Base-by-base conservation (phyloP, 2,888 invertebrate species). In the Microctonus brassicae region DNA sequence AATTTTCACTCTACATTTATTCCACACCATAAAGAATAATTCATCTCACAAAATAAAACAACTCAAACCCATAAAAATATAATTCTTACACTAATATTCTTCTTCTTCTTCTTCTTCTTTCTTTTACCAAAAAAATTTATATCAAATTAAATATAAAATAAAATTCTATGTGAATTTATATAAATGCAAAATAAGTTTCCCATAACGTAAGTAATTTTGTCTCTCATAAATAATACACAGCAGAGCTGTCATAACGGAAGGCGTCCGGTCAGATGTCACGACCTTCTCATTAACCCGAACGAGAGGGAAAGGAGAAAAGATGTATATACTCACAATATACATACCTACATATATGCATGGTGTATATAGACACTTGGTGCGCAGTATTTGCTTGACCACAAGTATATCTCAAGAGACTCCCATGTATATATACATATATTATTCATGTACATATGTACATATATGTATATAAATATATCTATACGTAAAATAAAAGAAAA, bases 221-320 rank as follows among this genome's bases (percentile, higher is more conserved):
- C 47, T 47, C 82, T 82, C 82, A 84, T 81, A 82, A 84, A 81
- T 81, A 82, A 81, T 78, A 47, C 17, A 77, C 70, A 67, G 70
- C 73, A 67, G 81, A 80, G 80, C 83, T 84, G 84, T 84, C 84
- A 83, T 83, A 83, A 81, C 82, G 82, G 80, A 82, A 82, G 81
- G 80, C 79, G 82, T 79, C 79, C 80, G 81, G 82, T 84, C 83
- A 83, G 78, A 83, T 82, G 82, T 81, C 82, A 76, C 76, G 83
- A 84, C 84, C 84, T 84, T 77, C 82, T 83, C 82, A 84, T 84
- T 86, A 83, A 82, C 83, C 82, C 79, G 71, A 71, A 69, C 57
- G 63, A 72, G 61, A 74, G 76, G 75, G 77, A 70, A 77, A 75
- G 72, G 66, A 71, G 74, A 70, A n/a, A 34, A 36, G 58, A 55